phyloP scores from a whole-genome alignment of 1,140 invertebrate genomes.

The Sycophaga agraensis region DNA sequence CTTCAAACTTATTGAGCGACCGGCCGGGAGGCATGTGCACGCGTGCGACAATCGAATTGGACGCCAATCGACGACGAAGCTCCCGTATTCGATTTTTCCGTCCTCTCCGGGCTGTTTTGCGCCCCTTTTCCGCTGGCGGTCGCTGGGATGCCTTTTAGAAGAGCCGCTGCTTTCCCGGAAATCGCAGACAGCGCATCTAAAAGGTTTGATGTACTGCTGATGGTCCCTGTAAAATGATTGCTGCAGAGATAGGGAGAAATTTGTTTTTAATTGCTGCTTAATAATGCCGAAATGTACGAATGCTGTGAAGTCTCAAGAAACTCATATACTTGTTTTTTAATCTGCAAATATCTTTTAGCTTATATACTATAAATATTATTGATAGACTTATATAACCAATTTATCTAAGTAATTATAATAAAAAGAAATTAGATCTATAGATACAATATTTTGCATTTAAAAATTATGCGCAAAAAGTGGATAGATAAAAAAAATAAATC shows the following conservation, averaged over 20 bases:
- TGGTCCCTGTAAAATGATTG: neutral
- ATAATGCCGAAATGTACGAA: no score
- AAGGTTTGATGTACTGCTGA: neutral
- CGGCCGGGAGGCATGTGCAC: neutral
- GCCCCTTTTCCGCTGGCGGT: neutral
- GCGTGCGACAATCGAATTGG: constrained; percentile 9
- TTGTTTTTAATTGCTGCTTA: constrained; percentile 2
- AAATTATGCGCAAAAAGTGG: no score
- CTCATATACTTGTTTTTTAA: no score
- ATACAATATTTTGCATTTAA: no score
- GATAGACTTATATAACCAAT: no score
- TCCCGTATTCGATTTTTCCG: neutral
- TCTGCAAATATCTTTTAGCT: no score
- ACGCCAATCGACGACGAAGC: neutral
- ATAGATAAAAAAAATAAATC: no score
- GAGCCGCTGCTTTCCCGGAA: neutral
- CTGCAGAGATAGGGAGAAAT: neutral
- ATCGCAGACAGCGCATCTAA: neutral
- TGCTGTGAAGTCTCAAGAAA: no score
- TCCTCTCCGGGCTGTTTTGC: neutral
- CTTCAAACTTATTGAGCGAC: constrained; percentile 1
- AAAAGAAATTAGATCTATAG: no score
- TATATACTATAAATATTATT: no score
- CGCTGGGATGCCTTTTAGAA: neutral
- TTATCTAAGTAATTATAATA: no score